These are phyloP conservation scores for Liparis tanakae DNA, from an alignment of 2,797 vertebrate species.

Conservation along the genomic window DNA sequence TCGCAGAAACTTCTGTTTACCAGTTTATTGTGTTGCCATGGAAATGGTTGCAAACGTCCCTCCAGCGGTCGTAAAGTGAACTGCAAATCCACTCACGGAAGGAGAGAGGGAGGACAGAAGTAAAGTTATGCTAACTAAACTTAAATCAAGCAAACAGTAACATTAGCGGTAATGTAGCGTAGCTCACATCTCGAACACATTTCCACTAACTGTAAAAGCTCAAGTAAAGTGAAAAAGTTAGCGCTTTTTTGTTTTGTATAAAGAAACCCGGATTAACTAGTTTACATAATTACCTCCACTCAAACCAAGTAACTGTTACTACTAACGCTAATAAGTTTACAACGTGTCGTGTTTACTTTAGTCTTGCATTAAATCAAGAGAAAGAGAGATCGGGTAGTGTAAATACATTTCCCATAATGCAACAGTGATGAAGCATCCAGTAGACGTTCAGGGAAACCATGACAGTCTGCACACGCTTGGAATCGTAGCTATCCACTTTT, in stretches of 20 bases:
- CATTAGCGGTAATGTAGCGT: neutral
- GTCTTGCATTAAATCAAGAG: neutral
- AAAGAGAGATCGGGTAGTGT: too few species aligned
- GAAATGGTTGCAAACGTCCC: constrained; percentile 47
- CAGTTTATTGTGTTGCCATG: constrained; percentile 57
- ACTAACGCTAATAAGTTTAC: neutral
- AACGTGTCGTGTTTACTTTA: neutral
- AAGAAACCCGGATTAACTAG: neutral
- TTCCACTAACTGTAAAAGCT: neutral
- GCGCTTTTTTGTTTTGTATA: neutral
- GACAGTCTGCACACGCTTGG: constrained; percentile 54
- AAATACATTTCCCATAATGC: constrained; percentile 75
- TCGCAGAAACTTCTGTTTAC: constrained; percentile 32
- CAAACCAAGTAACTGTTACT: neutral
- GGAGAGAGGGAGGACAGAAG: neutral
- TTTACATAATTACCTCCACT: neutral
- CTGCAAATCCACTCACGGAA: constrained; percentile 1
- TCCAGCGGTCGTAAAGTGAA: constrained; percentile 37
- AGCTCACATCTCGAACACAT: neutral
- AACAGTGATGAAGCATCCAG: constrained; percentile 36
- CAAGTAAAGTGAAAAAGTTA: neutral
- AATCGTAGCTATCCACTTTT: constrained; percentile 46
- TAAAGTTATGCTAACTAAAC: neutral
- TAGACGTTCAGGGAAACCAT: constrained; percentile 58
- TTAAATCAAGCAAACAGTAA: neutral